A percentile compares a stretch with the other conserved stretches of the same genome.
These are phyloP conservation scores for Taxidea taxus DNA, from an alignment of 2,113 vertebrate genomes.

Conservation along the genomic window DNA sequence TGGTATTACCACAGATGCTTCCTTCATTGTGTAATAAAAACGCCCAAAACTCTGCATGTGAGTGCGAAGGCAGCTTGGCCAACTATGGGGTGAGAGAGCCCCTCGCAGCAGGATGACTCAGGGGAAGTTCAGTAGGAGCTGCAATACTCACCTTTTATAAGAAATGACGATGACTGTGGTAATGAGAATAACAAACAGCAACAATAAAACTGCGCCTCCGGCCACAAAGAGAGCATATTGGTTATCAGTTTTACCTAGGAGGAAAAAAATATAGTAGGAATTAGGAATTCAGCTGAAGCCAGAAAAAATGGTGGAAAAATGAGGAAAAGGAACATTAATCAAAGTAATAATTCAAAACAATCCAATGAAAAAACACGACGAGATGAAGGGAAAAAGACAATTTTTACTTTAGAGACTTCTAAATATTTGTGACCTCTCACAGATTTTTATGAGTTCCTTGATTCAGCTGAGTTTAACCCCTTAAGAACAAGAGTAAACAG, in stretches of 20 bases:
- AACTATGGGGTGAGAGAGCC: not conserved
- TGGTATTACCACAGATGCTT: not conserved
- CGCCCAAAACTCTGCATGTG: not conserved
- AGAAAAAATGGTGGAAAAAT: not conserved
- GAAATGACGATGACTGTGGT: not conserved
- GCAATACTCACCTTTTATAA: conserved; percentile 53
- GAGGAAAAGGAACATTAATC: not conserved
- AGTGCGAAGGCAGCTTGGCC: not conserved
- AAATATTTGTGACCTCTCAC: not conserved
- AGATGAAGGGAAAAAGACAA: not conserved
- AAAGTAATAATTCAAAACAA: not conserved
- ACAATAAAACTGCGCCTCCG: not conserved
- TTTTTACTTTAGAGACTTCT: not conserved
- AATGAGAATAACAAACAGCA: not conserved
- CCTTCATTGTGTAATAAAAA: not conserved
- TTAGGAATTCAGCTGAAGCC: conserved; percentile 28
- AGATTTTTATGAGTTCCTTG: not conserved
- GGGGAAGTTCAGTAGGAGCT: not conserved
- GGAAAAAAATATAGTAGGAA: not conserved
- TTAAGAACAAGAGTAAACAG: not conserved
- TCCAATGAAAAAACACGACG: not conserved
- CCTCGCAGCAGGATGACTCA: not conserved
- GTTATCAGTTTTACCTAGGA: conserved; percentile 23
- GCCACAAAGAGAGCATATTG: not conserved
- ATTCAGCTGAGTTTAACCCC: not conserved